Base-by-base conservation (phyloP, 2,113 vertebrate species). In the Amazona guildingii region DNA sequence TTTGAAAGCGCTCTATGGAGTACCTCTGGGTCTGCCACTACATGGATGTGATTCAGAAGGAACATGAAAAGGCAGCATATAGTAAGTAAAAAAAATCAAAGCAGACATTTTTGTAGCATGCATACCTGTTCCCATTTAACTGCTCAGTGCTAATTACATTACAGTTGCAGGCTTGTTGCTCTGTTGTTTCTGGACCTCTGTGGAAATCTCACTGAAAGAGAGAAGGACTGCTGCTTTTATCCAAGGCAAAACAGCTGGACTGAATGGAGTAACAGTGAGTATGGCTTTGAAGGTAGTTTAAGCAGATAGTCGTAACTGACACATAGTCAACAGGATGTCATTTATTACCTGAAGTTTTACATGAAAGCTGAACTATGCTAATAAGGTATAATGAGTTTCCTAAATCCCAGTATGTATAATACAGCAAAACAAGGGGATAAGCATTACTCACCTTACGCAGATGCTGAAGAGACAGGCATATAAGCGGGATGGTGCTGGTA, bases 391-490 rank as follows among this genome's bases (percentile, higher is more conserved):
- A 63, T 1, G 13, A 79, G 12, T 80, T 91, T 77, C 20, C 55
- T 75, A 75, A 78, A 28, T 88, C 33, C 18, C 24, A 14, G 51
- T 82, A 67, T 64, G 20, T 64, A 68, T 79, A 87, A 68, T 72
- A 43, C 33, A 78, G n/a, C 21, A 86, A 84, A 91, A 78, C 11
- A 78, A 17, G 2, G 28, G 4, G 6, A 48, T 61, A 55, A 84
- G 21, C 10, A 1, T 82, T 82, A 97, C 96, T 96, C 46, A 96
- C 91, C 83, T 84, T 92, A 44, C 6, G 51, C 24, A 84, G 61
- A 21, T 68, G 43, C 43, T 84, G 89, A 84, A 86, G 80, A 94
- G 62, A 68, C 12, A 6, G 44, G 33, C 16, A 55, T 74, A 15
- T 49, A 57, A 44, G 35, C 28, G 19, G 17, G 35, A 63, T 0